These are phyloP conservation scores for Pempheris klunzingeri DNA, from an alignment of 2,797 vertebrate genomes.

Conservation along the genomic window DNA sequence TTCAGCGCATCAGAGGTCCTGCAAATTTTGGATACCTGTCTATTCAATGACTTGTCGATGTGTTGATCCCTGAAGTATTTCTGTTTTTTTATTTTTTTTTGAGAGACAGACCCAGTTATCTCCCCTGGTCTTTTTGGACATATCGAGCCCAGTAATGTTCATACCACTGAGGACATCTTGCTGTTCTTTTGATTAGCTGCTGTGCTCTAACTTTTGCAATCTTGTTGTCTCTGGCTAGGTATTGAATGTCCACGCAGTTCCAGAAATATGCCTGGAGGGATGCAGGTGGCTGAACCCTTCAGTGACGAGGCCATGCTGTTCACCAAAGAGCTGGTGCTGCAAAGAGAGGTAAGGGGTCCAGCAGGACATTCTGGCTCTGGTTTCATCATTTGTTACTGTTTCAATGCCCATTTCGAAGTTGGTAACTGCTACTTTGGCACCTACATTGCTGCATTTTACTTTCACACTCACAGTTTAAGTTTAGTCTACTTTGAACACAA, in stretches of 20 bases:
- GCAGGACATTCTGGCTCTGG: slow-evolving; percentile 4
- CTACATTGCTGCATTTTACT: slow-evolving; percentile 17
- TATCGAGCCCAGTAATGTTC: background rate
- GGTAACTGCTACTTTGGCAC: slow-evolving; percentile 21
- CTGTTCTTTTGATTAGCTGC: slow-evolving; percentile 37
- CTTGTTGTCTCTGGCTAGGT: slow-evolving; percentile 81
- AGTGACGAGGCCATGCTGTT: slow-evolving; percentile 95
- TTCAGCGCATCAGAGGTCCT: background rate
- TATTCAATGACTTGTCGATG: background rate
- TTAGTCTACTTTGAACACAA: slow-evolving; percentile 22
- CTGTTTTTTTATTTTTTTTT: background rate
- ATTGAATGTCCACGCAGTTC: slow-evolving; percentile 97
- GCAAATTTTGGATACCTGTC: background rate
- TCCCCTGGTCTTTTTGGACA: background rate
- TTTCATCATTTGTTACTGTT: slow-evolving; percentile 11
- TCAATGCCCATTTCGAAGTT: background rate
- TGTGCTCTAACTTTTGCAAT: slow-evolving; percentile 22
- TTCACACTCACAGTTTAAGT: slow-evolving; percentile 31
- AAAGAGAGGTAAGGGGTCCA: slow-evolving; percentile 90
- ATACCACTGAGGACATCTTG: background rate
- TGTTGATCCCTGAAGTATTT: background rate
- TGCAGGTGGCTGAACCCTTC: slow-evolving; percentile 95
- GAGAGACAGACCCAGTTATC: background rate
- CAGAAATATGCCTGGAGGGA: slow-evolving; percentile 89
- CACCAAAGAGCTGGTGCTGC: slow-evolving; percentile 97